A percentile compares a stretch with the other conserved stretches of the same genome.
phyloP scores from a whole-genome alignment of 53 echinoderm and acorn worm genomes.

The Actinopyga echinites region DNA sequence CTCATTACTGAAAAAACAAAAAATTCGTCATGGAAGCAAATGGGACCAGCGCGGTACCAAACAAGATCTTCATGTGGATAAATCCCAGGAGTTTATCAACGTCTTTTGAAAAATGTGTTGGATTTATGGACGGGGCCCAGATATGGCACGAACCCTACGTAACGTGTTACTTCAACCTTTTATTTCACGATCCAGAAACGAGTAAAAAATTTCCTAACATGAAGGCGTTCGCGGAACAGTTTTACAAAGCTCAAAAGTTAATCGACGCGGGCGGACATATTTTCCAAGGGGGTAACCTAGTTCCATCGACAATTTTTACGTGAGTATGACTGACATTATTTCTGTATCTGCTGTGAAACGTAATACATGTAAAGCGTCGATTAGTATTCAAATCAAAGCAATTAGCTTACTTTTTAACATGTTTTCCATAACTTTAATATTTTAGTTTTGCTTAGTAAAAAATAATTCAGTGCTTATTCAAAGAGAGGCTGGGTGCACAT shows the following conservation, averaged over 20 bases:
- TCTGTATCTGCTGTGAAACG: too few relatives aligned
- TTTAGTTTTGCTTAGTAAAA: too few relatives aligned
- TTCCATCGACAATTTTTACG: background rate
- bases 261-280: conserved; percentile 12
- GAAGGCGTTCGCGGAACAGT: background rate
- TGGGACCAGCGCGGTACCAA: background rate
- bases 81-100: conserved; percentile 3
- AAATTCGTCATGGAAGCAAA: background rate
- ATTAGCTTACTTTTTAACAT: too few relatives aligned
- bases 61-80: conserved; percentile 34
- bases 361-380: too few relatives aligned
- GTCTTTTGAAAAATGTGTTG: conserved; percentile 25
- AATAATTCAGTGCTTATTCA: too few relatives aligned
- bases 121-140: conserved; percentile 14
- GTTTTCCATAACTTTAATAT: too few relatives aligned
- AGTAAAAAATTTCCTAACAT: background rate
- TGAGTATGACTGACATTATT: background rate
- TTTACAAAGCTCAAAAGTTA: background rate
- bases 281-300: conserved; percentile 18
- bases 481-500: too few relatives aligned
- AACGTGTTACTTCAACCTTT: conserved; percentile 4
- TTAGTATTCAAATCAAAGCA: too few relatives aligned
- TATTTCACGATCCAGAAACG: background rate
- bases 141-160: conserved; percentile 20
- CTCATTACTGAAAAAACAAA: too few relatives aligned